phyloP scores from a whole-genome alignment of 2,113 vertebrate genomes.

The Salvelinus fontinalis region DNA sequence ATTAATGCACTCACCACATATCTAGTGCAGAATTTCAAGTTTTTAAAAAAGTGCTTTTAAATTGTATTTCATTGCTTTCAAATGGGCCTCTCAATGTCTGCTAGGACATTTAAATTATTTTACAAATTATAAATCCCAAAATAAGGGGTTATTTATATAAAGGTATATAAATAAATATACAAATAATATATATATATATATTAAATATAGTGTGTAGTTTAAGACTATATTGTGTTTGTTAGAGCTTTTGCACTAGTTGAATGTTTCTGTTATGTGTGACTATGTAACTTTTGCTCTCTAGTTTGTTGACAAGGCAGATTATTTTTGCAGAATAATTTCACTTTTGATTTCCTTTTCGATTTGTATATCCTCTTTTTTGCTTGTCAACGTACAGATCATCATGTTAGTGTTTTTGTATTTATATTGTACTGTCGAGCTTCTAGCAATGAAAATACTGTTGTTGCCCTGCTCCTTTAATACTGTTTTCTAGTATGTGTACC shows the following conservation, averaged over 20 bases:
- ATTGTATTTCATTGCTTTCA: slow-evolving; percentile 72
- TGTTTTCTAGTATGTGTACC: slow-evolving; percentile 86
- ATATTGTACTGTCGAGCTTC: slow-evolving; percentile 80
- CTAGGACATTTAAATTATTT: slow-evolving; percentile 77
- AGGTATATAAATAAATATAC: slow-evolving; percentile 50
- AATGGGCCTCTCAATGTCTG: slow-evolving; percentile 77
- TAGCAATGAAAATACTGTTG: slow-evolving; percentile 79
- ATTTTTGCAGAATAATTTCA: slow-evolving; percentile 76
- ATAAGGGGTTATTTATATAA: slow-evolving; percentile 81
- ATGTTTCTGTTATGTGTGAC: slow-evolving; percentile 73
- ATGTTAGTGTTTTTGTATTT: slow-evolving; percentile 81
- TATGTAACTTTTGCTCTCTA: slow-evolving; percentile 70
- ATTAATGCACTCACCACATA: slow-evolving; percentile 66
- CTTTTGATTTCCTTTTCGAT: slow-evolving; percentile 68
- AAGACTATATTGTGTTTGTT: slow-evolving; percentile 70
- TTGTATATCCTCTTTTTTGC: slow-evolving; percentile 70
- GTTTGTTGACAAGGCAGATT: slow-evolving; percentile 71
- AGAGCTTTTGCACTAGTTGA: slow-evolving; percentile 80
- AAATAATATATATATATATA: slow-evolving; percentile 34
- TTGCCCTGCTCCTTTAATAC: slow-evolving; percentile 84
- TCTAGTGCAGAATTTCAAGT: slow-evolving; percentile 69
- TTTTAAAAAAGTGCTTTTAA: slow-evolving; percentile 73
- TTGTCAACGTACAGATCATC: slow-evolving; percentile 65
- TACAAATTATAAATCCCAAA: slow-evolving; percentile 79
- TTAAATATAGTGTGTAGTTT: slow-evolving; percentile 75